Base-by-base conservation (phyloP, 2,113 vertebrate genomes). In the Chloroceryle aenea region DNA sequence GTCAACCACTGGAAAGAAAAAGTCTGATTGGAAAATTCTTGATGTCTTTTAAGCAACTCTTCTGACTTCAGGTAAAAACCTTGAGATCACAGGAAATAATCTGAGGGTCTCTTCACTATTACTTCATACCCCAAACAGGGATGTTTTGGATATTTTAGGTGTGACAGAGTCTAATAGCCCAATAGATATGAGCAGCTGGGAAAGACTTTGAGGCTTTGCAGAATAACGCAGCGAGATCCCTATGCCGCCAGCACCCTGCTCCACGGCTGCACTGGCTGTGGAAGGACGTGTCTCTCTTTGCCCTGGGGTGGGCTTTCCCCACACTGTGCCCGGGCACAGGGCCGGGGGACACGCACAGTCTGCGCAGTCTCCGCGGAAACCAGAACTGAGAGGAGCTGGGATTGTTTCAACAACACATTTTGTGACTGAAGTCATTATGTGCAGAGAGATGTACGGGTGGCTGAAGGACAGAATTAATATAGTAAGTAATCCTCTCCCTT, bases 401-500 rank as follows among this genome's bases (percentile, higher is more conserved):
- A 92, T 85, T 55, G 43, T 82, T 80, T 81, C 94, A 85, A 69
- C 66, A 55, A 42, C 34, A 73, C 42, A 63, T 93, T 96, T 96
- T 92, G 91, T 74, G 87, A 93, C 93, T 82, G 12, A 79, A 97
- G 90, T 95, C 90, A 79, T 97, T 97, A 92, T 84, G 53, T 83
- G 93, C 96, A 75, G 93, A 86, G 91, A 97, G 95, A 92, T 21
- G 30, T 82, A 83, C 23, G 45, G 78, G 92, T 87, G 93, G 92
- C 95, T 95, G 97, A 95, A 96, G 95, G 97, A 96, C 85, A 96
- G 94, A 98, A 97, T 97, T 97, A 97, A 98, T 96, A 95, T 64
- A 95, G 96, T 97, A 87, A 97, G 97, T 96, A 97, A 97, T 98
- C 95, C 96, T 92, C 79, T 95, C 95, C 94, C 95, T 96, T 97